Base-by-base conservation (phyloP, 2,888 invertebrate species). In the Stegana nigrithorax region DNA sequence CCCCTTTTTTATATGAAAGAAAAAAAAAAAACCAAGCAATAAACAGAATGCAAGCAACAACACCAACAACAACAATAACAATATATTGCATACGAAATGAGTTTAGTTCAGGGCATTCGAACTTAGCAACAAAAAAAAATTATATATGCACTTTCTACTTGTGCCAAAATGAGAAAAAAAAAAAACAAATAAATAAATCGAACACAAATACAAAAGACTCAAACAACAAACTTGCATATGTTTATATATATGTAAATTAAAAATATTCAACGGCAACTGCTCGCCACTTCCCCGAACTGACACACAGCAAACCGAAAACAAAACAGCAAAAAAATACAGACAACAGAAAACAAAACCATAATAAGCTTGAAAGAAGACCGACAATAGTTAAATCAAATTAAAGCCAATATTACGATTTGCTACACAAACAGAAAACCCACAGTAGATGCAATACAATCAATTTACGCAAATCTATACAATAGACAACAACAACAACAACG, bases 171-270 rank as follows among this genome's bases (percentile, higher is more conserved):
- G n/a, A n/a, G n/a, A n/a, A n/a, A n/a, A n/a, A n/a, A n/a, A n/a
- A n/a, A n/a, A n/a, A n/a, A n/a, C n/a, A n/a, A n/a, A n/a, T n/a
- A n/a, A n/a, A n/a, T n/a, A n/a, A n/a, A n/a, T n/a, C n/a, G n/a
- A n/a, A n/a, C n/a, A n/a, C n/a, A n/a, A n/a, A n/a, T n/a, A n/a
- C 76, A 70, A 75, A 76, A 75, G 78, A 76, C 75, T 75, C 72
- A 74, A 72, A 74, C 75, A 76, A 75, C 76, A 69, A 78, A 76
- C 76, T 78, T 68, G 79, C 77, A 21, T n/a, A n/a, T n/a, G n/a
- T n/a, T n/a, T n/a, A n/a, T n/a, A n/a, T n/a, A n/a, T n/a, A 39
- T 6, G 39, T 17, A 39, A 29, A 29, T 29, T 29, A 10, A 39
- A 39, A 39, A 39, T 39, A 14, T 39, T 29, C 29, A 10, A n/a